Evolutionary conservation across 2,113 vertebrate genomes (phyloP).

Genomic region (Tychaedon coryphoeus): DNA sequence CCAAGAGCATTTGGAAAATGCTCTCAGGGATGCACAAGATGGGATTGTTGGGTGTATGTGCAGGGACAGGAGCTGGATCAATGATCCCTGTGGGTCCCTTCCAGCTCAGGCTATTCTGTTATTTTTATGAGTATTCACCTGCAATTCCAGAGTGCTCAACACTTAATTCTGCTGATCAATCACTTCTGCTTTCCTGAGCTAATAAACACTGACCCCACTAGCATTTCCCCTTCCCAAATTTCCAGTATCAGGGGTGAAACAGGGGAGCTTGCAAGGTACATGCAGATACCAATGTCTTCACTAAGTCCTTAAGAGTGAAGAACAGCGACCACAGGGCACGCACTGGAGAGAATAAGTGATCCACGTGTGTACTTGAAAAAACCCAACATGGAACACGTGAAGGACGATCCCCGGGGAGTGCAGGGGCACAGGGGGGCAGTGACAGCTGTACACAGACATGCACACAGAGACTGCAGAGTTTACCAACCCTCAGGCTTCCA

Average conservation of each 20-base stretch:
- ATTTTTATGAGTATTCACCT: not conserved
- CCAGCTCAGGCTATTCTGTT: not conserved
- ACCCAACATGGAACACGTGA: not conserved
- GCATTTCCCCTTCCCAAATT: not conserved
- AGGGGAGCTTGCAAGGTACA: not conserved
- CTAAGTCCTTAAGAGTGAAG: not conserved
- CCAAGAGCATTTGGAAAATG: rapidly evolving
- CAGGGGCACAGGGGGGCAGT: not conserved
- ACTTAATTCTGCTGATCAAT: not conserved
- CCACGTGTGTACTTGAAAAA: not conserved
- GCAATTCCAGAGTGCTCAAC: not conserved
- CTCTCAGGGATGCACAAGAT: not conserved
- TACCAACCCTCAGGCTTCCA: conserved; percentile 91
- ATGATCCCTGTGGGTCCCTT: not conserved
- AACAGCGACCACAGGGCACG: not conserved
- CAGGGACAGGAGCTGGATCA: not conserved
- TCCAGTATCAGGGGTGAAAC: not conserved
- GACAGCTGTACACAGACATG: not conserved
- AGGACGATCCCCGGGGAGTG: not conserved
- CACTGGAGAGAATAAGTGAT: not conserved
- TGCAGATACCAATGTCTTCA: not conserved
- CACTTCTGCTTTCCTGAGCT: not conserved
- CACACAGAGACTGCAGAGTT: not conserved
- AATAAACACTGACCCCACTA: not conserved
- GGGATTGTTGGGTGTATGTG: not conserved